Percentiles rank a stretch among this genome's conserved stretches.
phyloP scores from a whole-genome alignment of 2,888 invertebrate genomes.

The Amiota mariae region DNA sequence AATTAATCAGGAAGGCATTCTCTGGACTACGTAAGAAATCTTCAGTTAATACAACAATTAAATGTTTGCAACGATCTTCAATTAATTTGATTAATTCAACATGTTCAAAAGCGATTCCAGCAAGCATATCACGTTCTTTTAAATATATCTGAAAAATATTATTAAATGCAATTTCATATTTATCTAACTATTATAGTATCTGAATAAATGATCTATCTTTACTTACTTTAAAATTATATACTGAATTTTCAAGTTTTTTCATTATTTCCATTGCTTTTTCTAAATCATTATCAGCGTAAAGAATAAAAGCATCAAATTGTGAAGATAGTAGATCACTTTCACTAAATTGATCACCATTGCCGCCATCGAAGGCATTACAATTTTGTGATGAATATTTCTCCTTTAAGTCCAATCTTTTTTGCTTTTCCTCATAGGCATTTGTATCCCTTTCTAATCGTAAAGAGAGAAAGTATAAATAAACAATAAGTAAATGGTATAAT shows the following conservation, averaged over 20 bases:
- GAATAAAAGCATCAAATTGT: constrained; percentile 84
- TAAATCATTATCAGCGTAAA: constrained; percentile 83
- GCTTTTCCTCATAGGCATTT: neutral
- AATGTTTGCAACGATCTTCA: constrained; percentile 83
- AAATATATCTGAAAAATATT: constrained; percentile 79
- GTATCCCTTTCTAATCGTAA: constrained; percentile 22
- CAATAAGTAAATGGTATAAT: no score
- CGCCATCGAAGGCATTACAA: neutral
- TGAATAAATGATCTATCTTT: neutral
- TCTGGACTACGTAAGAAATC: constrained; percentile 83
- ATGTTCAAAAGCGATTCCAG: constrained; percentile 82
- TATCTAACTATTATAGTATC: neutral
- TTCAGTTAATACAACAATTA: constrained; percentile 86
- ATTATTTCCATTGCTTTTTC: constrained; percentile 81
- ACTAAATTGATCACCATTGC: constrained; percentile 64
- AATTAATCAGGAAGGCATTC: constrained; percentile 85
- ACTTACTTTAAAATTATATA: constrained; percentile 78
- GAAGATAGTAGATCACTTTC: constrained; percentile 75
- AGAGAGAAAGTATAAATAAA: neutral
- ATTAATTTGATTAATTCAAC: constrained; percentile 83
- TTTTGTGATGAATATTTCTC: neutral
- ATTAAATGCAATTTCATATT: neutral
- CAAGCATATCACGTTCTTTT: constrained; percentile 82
- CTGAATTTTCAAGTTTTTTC: constrained; percentile 75
- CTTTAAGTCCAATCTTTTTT: neutral